Conservation (phyloP, 2,888 invertebrate genomes). For the Galerucella calmariensis region DNA sequence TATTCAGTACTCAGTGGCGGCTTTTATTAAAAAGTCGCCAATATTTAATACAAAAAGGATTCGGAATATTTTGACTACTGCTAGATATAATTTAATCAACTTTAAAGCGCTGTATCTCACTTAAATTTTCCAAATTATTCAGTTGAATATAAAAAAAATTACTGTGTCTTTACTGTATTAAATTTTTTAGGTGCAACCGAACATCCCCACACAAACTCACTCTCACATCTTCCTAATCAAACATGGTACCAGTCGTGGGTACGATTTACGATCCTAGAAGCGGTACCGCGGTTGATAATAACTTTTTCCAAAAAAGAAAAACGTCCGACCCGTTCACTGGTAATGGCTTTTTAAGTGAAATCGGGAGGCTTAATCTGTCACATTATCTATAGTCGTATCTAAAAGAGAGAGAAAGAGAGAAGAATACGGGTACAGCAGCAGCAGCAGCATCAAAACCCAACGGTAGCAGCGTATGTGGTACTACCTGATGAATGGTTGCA, state of each 20-base stretch:
- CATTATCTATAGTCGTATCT: conserved; percentile 44
- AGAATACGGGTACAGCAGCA: conserved; percentile 13
- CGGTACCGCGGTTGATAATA: conserved; percentile 53
- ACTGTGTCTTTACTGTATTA: conserved; percentile 15
- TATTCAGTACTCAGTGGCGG: conserved; percentile 21
- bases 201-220: conserved; percentile 35
- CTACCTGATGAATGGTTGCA: conserved; percentile 53
- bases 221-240: conserved; percentile 45
- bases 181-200: conserved; percentile 14
- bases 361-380: conserved; percentile 49
- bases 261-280: conserved; percentile 55
- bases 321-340: conserved; percentile 49
- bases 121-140: no score
- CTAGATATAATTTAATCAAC: no score
- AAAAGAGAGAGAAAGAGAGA: conserved; percentile 14
- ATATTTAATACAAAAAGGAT: no score
- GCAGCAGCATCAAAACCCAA: conserved; percentile 15
- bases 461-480: conserved; percentile 54
- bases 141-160: background rate
- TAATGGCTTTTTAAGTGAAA: conserved; percentile 51
- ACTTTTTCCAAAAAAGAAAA: conserved; percentile 50
- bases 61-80: no score
- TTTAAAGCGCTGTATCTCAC: background rate
- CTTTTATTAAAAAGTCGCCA: no score
- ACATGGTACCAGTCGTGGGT: conserved; percentile 51